A percentile compares a stretch with the other conserved stretches of the same genome.
Evolutionary conservation across 2,113 vertebrate species (phyloP).

Genomic region (Porphyrio hochstetteri): DNA sequence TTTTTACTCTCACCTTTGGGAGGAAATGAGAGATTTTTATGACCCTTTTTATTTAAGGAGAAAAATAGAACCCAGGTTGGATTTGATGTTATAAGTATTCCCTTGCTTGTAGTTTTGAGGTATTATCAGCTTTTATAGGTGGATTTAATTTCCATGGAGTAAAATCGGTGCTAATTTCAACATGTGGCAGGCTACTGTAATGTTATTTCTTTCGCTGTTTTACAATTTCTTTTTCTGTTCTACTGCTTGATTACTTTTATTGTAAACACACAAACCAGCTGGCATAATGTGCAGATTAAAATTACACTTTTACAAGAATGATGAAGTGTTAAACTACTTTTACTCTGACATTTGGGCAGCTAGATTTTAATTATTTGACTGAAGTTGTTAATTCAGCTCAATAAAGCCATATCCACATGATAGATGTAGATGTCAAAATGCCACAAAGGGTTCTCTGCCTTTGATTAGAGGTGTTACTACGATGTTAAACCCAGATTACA

Average conservation of each 20-base stretch:
- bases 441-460: conserved; percentile 34
- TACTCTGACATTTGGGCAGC: conserved; percentile 49
- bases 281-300: conserved; percentile 32
- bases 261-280: conserved; percentile 53
- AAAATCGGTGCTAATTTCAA: conserved; percentile 45
- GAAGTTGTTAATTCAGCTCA: conserved; percentile 58
- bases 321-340: conserved; percentile 58
- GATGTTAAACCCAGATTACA: conserved; percentile 68
- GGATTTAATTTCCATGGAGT: conserved; percentile 53
- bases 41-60: conserved; percentile 54
- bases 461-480: conserved; percentile 70
- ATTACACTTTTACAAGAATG: conserved; percentile 54
- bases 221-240: conserved; percentile 6
- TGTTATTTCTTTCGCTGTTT: conserved; percentile 35
- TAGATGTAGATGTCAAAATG: conserved; percentile 67
- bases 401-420: conserved; percentile 49
- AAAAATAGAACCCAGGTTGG: conserved; percentile 50
- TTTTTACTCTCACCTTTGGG: conserved; percentile 10
- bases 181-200: conserved; percentile 18
- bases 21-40: conserved; percentile 53
- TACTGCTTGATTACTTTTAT: conserved; percentile 49
- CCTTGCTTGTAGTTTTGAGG: conserved; percentile 35
- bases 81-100: conserved; percentile 42
- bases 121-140: conserved; percentile 59
- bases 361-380: conserved; percentile 67